Evolutionary conservation across 2,888 invertebrate species (phyloP), one percentile per base, ranked within the genome.

Genomic region (Byasa hedistus): DNA sequence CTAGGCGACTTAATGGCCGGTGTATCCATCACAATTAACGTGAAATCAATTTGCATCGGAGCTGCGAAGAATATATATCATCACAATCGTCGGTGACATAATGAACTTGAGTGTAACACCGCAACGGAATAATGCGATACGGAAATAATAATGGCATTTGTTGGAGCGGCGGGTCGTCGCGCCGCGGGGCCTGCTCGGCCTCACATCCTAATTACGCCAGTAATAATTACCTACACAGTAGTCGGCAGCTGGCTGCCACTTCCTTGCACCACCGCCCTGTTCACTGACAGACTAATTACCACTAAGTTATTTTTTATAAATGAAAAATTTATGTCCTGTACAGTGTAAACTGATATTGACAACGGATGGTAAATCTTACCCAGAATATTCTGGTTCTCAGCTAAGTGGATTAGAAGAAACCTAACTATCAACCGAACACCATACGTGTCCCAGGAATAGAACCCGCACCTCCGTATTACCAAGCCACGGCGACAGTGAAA

Each of bases 181-280:
- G 87, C 88, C 86, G 83, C 85, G 81, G 86, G 87, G 84, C 71
- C 70, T 73, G 81, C 78, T 79, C 82, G 80, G 80, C 79, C 84
- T 83, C 89, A 86, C 89, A 89, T 89, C 89, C 91, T 91, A 89
- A 91, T 91, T 91, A 89, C 86, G 86, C 85, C 86, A 85, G 87
- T 89, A 88, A 89, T 90, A 88, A 91, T 90, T 89, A 88, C 84
- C 83, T 84, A 82, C 85, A 70, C 83, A 85, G 85, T 82, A 84
- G 79, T 75, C 79, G 80, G 82, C 86, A 87, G 88, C 86, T 84
- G 75, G 70, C 66, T 65, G 72, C 69, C 70, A 72, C 68, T 73
- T 70, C 73, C 69, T 79, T 77, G 73, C 76, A 73, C 71, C 77
- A 79, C 75, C 73, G 73, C 78, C 83, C 79, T 80, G 77, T 74